Evolutionary conservation across 2,888 invertebrate species (phyloP), one percentile per base, ranked within the genome.

Genomic region (Argynnis bischoffii): DNA sequence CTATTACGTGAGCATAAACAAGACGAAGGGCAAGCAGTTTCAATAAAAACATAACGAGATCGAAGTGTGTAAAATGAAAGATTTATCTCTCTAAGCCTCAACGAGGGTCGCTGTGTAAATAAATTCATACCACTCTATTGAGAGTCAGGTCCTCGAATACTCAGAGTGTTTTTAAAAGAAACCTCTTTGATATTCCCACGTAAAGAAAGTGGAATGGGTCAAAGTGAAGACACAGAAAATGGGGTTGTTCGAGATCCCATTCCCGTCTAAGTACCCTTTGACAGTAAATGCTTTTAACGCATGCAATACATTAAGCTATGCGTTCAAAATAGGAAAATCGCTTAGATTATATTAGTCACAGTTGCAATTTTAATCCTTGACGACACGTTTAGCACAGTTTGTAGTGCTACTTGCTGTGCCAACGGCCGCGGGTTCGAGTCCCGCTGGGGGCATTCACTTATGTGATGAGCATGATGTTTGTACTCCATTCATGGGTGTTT

Each of bases 51-150:
- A 83, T 87, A 84, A 88, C 83, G 79, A 82, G 80, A 81, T 78
- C 78, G 78, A 76, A 70, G 80, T 79, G 84, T 85, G 85, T 84
- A 82, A 88, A 86, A 87, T 84, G 81, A 86, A 88, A 86, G 85
- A 86, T 89, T 88, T 89, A 88, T 88, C 81, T 81, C 72, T 63
- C 53, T 4, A 5, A 80, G 79, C 79, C 78, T 68, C 74, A 76
- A 69, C 68, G 59, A 72, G 70, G 73, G 68, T 68, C 64, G 55
- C 61, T 48, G 57, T 66, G 83, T 87, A 86, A 86, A 89, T 88
- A 87, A 82, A 88, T 88, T 88, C 86, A 85, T 84, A 82, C 80
- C 79, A 80, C 78, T 82, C 81, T 77, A 87, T 86, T 88, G 88
- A 88, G 87, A 86, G 84, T 82, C 81, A 78, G 73, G 81, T 79